Base-by-base conservation (phyloP, 1,140 invertebrate species). In the Arion vulgaris region DNA sequence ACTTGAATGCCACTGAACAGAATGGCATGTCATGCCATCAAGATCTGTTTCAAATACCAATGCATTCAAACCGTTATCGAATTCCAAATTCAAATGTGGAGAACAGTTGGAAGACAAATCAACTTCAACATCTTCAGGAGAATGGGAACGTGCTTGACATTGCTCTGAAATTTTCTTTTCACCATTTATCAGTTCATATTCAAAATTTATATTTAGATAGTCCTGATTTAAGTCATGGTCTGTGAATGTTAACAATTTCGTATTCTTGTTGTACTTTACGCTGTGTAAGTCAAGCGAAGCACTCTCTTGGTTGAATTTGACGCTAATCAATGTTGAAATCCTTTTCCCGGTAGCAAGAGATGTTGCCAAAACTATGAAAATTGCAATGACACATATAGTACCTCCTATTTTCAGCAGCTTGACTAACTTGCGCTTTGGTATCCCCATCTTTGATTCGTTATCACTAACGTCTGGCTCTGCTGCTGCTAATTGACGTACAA, bases 371-470 rank as follows among this genome's bases (percentile, higher is more conserved):
- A 75, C 53, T 34, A 75, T n/a, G n/a, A 75, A 26, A 45, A 34
- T 15, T 45, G 45, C 32, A 28, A 75, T 53, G 13, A 28, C 39
- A 75, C 17, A 19, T 32, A 75, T 32, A 5, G n/a, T 41, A 26
- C 36, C 71, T 23, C 71, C 71, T 36, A 51, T 75, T 75, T 75
- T 75, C 1, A 75, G 39, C 28, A 75, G 28, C 53, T 75, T 75
- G 2, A 45, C 9, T 49, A 75, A 2, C 32, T 75, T 75, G 1
- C 73, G 73, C 9, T 75, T 75, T 32, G 73, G 73, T 34, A 75
- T 2, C 2, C 0, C 45, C 73, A 75, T 75, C 1, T 72, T 39
- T 39, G 9, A 11, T 72, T 39, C 23, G 23, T 45, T 39, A 41
- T n/a, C 71, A 28, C n/a, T n/a, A n/a, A n/a, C n/a, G n/a, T n/a